phyloP scores from a whole-genome alignment of 1,140 invertebrate species.

The Drosophila sechellia region DNA sequence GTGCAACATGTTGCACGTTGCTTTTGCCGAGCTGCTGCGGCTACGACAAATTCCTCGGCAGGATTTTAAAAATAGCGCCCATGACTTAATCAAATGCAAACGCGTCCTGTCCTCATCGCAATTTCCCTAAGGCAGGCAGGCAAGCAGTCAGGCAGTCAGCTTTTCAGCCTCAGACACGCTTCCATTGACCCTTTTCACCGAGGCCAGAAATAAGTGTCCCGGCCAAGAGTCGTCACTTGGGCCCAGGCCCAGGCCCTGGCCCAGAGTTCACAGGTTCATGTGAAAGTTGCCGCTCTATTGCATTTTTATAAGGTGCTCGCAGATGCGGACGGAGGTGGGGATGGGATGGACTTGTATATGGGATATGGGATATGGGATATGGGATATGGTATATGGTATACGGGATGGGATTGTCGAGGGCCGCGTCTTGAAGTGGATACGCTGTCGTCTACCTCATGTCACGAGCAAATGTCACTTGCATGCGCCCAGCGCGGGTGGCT shows the following conservation, averaged over 20 bases:
- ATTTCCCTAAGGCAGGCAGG: conserved; percentile 21
- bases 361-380: background rate
- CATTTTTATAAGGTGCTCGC: conserved; percentile 35
- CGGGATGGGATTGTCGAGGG: conserved; percentile 15
- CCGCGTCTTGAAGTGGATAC: conserved; percentile 66
- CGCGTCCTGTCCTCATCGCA: conserved; percentile 10
- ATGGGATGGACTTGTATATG: too few relatives aligned
- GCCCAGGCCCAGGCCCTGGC: background rate
- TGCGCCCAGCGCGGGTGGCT: conserved; percentile 67
- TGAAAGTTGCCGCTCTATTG: conserved; percentile 76
- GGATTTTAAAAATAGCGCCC: conserved; percentile 76
- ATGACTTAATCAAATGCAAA: conserved; percentile 82
- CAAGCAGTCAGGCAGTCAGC: conserved; percentile 9
- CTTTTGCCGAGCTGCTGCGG: conserved; percentile 21
- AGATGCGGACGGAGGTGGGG: background rate
- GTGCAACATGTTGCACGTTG: conserved; percentile 79
- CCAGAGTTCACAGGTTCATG: conserved; percentile 75
- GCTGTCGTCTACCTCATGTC: conserved; percentile 72
- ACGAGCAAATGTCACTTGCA: conserved; percentile 81
- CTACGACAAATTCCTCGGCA: conserved; percentile 68
- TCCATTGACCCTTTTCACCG: conserved; percentile 66
- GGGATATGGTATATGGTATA: background rate
- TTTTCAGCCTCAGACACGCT: conserved; percentile 47
- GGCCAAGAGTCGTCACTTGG: conserved; percentile 27
- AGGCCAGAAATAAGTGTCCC: conserved; percentile 17